Conservation (phyloP, 2,797 vertebrate genomes). For the Champsocephalus esox region DNA sequence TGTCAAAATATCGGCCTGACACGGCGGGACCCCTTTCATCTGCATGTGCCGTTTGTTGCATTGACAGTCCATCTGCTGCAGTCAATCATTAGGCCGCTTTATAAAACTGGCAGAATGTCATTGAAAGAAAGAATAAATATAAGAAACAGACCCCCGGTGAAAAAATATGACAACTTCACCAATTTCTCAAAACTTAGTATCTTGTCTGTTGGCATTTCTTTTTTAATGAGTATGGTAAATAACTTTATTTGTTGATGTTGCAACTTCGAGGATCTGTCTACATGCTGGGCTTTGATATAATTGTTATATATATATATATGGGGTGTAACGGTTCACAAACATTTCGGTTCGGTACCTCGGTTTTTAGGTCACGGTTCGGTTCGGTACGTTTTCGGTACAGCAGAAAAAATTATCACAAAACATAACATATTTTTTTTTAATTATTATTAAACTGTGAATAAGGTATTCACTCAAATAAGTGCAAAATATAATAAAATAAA, state of each 20-base stretch:
- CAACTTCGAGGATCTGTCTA: neutral
- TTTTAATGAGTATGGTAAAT: neutral
- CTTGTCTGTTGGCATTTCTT: neutral
- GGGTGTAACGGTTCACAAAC: too few species aligned
- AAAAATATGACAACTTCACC: neutral
- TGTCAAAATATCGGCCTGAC: constrained; percentile 57
- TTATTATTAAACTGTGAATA: too few species aligned
- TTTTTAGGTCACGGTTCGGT: too few species aligned
- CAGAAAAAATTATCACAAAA: too few species aligned
- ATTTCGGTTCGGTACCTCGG: too few species aligned
- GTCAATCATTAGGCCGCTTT: constrained; percentile 61
- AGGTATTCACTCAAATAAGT: too few species aligned
- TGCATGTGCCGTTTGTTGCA: constrained; percentile 50
- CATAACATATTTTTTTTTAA: too few species aligned
- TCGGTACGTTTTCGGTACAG: too few species aligned
- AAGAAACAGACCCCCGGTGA: neutral
- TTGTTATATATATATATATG: neutral
- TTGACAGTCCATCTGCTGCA: constrained; percentile 54
- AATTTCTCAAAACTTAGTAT: constrained; percentile 8
- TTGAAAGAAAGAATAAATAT: constrained; percentile 20
- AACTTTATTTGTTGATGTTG: constrained; percentile 6
- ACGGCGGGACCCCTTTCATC: constrained; percentile 68
- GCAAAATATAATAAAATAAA: too few species aligned
- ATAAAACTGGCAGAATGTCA: constrained; percentile 39
- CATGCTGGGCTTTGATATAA: constrained; percentile 10